Evolutionary conservation across 2,888 invertebrate species (phyloP).

Genomic region (Hemicrepidius hirtus): DNA sequence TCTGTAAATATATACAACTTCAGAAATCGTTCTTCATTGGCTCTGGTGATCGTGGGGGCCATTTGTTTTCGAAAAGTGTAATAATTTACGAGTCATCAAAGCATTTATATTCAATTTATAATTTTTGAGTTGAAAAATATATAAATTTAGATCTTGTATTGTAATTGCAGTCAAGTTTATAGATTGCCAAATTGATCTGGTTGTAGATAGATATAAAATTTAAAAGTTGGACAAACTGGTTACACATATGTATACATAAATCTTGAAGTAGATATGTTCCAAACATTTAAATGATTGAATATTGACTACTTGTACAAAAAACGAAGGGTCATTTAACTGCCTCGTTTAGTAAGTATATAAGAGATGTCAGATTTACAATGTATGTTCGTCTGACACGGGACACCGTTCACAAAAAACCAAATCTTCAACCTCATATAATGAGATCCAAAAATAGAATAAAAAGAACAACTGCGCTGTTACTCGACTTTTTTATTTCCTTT

Average conservation of each 20-base stretch:
- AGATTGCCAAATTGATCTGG: too few species aligned
- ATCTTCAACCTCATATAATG: conserved; percentile 38
- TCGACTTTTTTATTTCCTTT: conserved; percentile 26
- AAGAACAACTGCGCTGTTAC: conserved; percentile 27
- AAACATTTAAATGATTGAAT: conserved; percentile 32
- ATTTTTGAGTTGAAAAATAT: too few species aligned
- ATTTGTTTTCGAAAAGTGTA: too few species aligned
- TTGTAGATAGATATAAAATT: neutral
- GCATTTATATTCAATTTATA: too few species aligned
- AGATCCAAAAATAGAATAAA: conserved; percentile 43
- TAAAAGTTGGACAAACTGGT: neutral
- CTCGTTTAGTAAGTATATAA: conserved; percentile 39
- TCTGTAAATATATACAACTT: too few species aligned
- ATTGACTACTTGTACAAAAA: conserved; percentile 34
- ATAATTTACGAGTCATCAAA: too few species aligned
- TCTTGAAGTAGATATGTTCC: neutral
- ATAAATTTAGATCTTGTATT: too few species aligned
- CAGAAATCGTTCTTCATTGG: too few species aligned
- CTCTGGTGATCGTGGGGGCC: too few species aligned
- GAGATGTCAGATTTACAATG: conserved; percentile 43
- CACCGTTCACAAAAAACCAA: conserved; percentile 41
- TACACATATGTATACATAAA: conserved; percentile 1
- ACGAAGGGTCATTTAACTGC: conserved; percentile 42
- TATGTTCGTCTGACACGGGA: conserved; percentile 43
- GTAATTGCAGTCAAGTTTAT: too few species aligned